phyloP scores from a whole-genome alignment of 2,888 invertebrate species.

The Ormyrus labotus region DNA sequence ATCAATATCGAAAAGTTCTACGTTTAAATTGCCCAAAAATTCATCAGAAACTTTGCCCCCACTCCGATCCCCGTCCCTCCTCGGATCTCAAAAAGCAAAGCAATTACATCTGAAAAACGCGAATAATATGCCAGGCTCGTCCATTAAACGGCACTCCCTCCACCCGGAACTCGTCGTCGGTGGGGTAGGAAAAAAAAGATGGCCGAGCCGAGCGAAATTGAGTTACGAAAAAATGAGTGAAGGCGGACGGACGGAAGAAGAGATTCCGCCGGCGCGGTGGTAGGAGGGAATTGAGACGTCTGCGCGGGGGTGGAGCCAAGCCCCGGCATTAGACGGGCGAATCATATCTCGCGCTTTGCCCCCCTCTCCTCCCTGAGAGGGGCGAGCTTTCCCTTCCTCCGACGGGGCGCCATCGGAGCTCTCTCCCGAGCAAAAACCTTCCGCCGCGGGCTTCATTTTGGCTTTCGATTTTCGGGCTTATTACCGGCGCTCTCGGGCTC shows the following conservation, averaged over 20 bases:
- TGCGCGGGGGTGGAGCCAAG: slow-evolving; percentile 44
- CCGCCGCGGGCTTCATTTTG: slow-evolving; percentile 29
- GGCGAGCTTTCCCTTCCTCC: slow-evolving; percentile 8
- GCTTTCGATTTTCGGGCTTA: slow-evolving; percentile 25
- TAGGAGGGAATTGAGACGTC: slow-evolving; percentile 55
- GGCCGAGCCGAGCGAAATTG: slow-evolving; percentile 16
- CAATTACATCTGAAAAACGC: no score
- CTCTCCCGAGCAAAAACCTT: slow-evolving; percentile 24
- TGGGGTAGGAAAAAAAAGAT: slow-evolving; percentile 17
- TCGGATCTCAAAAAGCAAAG: no score
- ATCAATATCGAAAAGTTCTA: no score
- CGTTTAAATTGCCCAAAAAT: no score
- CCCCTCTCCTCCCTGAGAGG: background rate
- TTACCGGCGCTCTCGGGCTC: background rate
- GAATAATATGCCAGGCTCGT: no score
- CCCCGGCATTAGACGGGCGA: slow-evolving; percentile 30
- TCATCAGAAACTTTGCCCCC: no score
- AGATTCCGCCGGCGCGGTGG: background rate
- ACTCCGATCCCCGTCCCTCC: no score
- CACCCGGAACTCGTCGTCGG: no score
- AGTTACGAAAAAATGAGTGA: slow-evolving; percentile 37
- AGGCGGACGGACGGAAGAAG: background rate
- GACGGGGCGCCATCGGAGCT: background rate
- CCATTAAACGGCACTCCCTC: no score
- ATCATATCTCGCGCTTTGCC: slow-evolving; percentile 35